These are phyloP conservation scores for Bujurquina vittata DNA, from an alignment of 2,113 vertebrate genomes.

Conservation along the genomic window DNA sequence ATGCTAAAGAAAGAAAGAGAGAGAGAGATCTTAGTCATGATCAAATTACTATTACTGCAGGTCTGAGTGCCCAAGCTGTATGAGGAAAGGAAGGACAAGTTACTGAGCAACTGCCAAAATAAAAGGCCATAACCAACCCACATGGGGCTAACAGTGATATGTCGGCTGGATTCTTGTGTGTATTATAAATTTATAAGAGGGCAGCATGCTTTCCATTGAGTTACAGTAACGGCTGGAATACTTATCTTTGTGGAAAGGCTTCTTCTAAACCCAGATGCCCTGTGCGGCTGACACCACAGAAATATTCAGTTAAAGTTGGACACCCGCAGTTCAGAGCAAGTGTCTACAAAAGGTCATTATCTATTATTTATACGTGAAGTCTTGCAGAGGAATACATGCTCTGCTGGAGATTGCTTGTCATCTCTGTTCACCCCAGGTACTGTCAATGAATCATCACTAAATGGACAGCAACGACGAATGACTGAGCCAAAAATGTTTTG, in stretches of 20 bases:
- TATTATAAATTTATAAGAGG: constrained; percentile 19
- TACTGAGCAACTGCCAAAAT: not conserved
- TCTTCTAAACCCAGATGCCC: not conserved
- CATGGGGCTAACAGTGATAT: not conserved
- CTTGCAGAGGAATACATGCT: constrained; percentile 39
- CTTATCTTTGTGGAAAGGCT: not conserved
- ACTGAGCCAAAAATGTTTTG: constrained; percentile 22
- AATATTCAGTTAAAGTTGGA: constrained; percentile 30
- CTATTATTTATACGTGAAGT: constrained; percentile 55
- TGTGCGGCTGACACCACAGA: not conserved
- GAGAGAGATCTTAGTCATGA: not conserved
- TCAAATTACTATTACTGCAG: not conserved
- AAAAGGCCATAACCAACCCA: not conserved
- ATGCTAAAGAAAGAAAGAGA: not conserved
- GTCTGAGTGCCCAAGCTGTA: not conserved
- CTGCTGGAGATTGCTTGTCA: constrained; percentile 25
- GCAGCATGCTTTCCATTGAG: constrained; percentile 6
- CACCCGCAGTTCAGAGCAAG: constrained; percentile 18
- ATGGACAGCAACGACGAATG: constrained; percentile 30
- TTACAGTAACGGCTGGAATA: not conserved
- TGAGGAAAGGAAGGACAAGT: not conserved
- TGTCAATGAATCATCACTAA: constrained; percentile 59
- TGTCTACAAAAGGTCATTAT: constrained; percentile 45
- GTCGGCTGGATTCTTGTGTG: not conserved
- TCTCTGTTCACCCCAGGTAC: constrained; percentile 29